Evolutionary conservation across 2,113 vertebrate species (phyloP).

Genomic region (Istiophorus platypterus): DNA sequence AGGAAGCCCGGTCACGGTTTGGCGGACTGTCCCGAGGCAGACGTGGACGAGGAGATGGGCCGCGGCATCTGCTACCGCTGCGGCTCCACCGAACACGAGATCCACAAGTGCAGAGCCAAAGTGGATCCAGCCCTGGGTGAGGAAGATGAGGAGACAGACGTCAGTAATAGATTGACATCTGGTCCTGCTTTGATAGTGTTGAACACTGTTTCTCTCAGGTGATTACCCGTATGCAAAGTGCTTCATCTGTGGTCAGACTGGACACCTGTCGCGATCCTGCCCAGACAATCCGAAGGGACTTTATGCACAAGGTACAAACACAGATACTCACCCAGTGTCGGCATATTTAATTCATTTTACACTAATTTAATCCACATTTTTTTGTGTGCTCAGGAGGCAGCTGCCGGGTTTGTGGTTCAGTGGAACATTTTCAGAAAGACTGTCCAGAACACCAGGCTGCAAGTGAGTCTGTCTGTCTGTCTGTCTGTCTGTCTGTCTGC

Average conservation of each 20-base stretch:
- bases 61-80: slow-evolving; percentile 95
- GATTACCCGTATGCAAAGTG: slow-evolving; percentile 95
- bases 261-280: slow-evolving; percentile 93
- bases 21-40: slow-evolving; percentile 92
- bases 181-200: not conserved
- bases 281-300: slow-evolving; percentile 96
- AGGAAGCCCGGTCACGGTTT: slow-evolving; percentile 93
- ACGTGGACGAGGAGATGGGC: slow-evolving; percentile 91
- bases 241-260: slow-evolving; percentile 95
- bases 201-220: slow-evolving; percentile 81
- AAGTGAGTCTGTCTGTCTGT: slow-evolving; percentile 81
- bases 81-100: slow-evolving; percentile 96
- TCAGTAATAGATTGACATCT: not conserved
- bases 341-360: fast-evolving
- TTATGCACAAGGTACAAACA: slow-evolving; percentile 90
- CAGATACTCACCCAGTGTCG: not conserved
- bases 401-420: slow-evolving; percentile 95
- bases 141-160: not conserved
- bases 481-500: not conserved
- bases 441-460: slow-evolving; percentile 90
- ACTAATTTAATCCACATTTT: not conserved
- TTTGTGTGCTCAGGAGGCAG: slow-evolving; percentile 86
- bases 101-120: slow-evolving; percentile 91
- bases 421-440: slow-evolving; percentile 95
- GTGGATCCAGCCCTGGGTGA: slow-evolving; percentile 92